Evolutionary conservation across 2,888 invertebrate species (phyloP), one percentile per base, ranked within the genome.

Genomic region (Archips crataeganus): DNA sequence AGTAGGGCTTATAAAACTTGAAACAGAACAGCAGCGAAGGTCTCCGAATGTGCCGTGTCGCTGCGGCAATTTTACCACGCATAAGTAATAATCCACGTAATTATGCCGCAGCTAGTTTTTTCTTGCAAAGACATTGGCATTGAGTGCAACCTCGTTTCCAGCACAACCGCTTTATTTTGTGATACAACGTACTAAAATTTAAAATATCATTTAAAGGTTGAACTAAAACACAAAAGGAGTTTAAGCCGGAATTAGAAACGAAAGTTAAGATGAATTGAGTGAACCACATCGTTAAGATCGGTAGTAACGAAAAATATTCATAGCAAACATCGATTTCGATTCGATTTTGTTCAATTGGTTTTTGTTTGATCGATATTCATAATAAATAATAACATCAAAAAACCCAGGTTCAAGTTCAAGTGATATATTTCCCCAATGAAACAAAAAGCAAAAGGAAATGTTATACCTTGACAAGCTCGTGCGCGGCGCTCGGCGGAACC

Each of bases 51-150:
- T 68, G 49, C 59, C 63, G 68, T 68, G 73, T 73, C 63, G 68
- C 15, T 36, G 32, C 34, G 39, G 32, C 71, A 67, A 67, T 59
- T 67, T 62, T 67, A 63, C 63, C 59, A 66, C 49, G 47, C 36
- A 32, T 71, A 62, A 63, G 39, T 73, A 62, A 70, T 54, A 73
- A 71, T 54, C 66, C 72, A 74, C 72, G 64, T 65, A 73, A 72
- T 75, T 74, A 70, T 76, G 66, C 75, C 75, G 77, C 77, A 71
- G 76, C 74, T 72, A 69, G 75, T 75, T 82, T 84, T 39, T 85
- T 84, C 81, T 81, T 80, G 78, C 75, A 78, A 81, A 82, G 84
- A 82, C 85, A 85, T 84, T 87, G 87, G 84, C 87, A 87, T 86
- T 87, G 86, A 83, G 77, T 75, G 65, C 77, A 79, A 78, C 79